Conservation (phyloP, 2,113 vertebrate genomes). For the Cercocebus atys region DNA sequence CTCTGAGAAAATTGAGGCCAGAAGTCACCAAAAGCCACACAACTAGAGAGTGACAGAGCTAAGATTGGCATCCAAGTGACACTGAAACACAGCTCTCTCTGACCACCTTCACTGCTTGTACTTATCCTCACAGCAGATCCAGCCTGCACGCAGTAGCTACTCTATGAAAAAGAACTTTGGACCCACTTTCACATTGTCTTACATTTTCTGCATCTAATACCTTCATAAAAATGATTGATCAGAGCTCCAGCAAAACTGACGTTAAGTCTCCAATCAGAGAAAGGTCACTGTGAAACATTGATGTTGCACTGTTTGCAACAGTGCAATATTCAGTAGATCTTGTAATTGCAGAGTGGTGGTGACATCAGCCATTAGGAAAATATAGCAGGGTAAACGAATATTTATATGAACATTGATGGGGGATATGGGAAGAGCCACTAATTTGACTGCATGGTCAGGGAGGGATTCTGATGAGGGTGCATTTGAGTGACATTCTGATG, state of each 20-base stretch:
- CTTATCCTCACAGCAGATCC: rapidly evolving
- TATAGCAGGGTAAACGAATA: rapidly evolving
- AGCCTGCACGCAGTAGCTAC: neutral
- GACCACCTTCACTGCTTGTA: rapidly evolving
- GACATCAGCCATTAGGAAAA: neutral
- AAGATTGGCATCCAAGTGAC: neutral
- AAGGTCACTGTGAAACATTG: rapidly evolving
- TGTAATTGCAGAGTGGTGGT: rapidly evolving
- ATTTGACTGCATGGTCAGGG: neutral
- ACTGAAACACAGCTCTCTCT: neutral
- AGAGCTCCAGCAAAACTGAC: neutral
- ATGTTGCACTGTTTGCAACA: rapidly evolving
- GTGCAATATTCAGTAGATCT: rapidly evolving
- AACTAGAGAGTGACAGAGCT: slow-evolving; percentile 18
- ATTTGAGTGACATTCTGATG: neutral
- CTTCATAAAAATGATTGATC: neutral
- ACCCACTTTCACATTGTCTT: neutral
- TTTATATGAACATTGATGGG: too few relatives aligned
- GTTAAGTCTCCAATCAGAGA: neutral
- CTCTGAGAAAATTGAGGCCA: neutral
- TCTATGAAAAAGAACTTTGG: neutral
- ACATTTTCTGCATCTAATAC: rapidly evolving
- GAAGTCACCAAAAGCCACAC: neutral
- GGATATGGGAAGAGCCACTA: neutral
- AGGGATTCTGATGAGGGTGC: neutral